Conservation (phyloP, 1,140 invertebrate species). For the Temnothorax nylanderi region DNA sequence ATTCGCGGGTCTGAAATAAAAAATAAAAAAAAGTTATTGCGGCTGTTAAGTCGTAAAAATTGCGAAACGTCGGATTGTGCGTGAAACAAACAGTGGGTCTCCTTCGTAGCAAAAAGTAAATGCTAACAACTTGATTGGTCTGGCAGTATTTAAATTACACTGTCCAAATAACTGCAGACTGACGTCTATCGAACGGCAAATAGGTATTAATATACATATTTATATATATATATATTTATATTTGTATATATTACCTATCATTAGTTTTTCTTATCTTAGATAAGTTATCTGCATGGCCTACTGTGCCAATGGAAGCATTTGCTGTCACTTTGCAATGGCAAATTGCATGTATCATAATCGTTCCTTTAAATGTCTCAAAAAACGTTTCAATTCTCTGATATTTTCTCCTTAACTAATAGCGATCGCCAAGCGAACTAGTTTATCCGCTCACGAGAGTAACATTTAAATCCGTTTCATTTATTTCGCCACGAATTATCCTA, state of each 20-base stretch:
- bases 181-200: constrained; percentile 75
- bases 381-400: constrained; percentile 56
- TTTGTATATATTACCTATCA: constrained; percentile 70
- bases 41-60: constrained; percentile 11
- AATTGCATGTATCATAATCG: constrained; percentile 64
- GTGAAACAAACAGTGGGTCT: constrained; percentile 49
- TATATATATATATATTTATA: constrained; percentile 68
- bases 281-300: constrained; percentile 72
- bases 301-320: constrained; percentile 79
- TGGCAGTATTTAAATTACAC: constrained; percentile 69
- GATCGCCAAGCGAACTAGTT: constrained; percentile 58
- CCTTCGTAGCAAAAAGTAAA: constrained; percentile 65
- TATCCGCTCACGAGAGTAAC: neutral
- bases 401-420: constrained; percentile 51
- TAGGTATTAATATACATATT: constrained; percentile 64
- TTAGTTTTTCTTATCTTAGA: constrained; percentile 63
- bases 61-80: constrained; percentile 50
- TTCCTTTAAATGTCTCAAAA: constrained; percentile 63
- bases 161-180: constrained; percentile 70
- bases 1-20: constrained; percentile 16
- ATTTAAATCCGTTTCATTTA: constrained; percentile 1
- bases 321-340: constrained; percentile 72
- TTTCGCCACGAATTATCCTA: constrained; percentile 3
- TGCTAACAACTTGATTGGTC: constrained; percentile 66
- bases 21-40: neutral